Evolutionary conservation across 35 echinoderm and acorn worm species (phyloP).

Genomic region (Apostichopus californicus): DNA sequence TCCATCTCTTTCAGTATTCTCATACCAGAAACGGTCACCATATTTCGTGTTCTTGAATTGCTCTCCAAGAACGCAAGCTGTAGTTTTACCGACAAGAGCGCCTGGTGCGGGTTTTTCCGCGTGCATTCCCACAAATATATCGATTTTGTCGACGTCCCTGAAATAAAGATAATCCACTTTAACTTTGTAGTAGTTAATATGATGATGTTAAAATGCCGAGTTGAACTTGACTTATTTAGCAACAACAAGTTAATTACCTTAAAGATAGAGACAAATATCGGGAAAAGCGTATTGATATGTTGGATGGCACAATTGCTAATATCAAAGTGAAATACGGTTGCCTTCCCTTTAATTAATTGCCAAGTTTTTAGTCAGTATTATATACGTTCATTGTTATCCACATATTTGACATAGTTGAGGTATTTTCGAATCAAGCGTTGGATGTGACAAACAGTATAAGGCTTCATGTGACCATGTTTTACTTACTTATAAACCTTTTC

Average conservation of each 20-base stretch:
- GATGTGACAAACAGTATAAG: too few relatives aligned
- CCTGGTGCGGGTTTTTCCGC: background rate
- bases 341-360: too few relatives aligned
- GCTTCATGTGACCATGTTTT: background rate
- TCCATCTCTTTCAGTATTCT: background rate
- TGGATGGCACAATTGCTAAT: too few relatives aligned
- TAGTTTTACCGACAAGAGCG: background rate
- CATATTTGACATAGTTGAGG: too few relatives aligned
- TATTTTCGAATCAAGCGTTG: too few relatives aligned
- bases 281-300: too few relatives aligned
- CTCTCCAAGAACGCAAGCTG: constrained; percentile 7
- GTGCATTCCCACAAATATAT: background rate
- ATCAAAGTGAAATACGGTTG: too few relatives aligned
- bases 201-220: too few relatives aligned
- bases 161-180: background rate
- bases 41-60: background rate
- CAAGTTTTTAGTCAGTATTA: too few relatives aligned
- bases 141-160: background rate
- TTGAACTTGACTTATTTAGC: too few relatives aligned
- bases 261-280: too few relatives aligned
- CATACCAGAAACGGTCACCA: background rate
- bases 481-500: background rate
- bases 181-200: background rate
- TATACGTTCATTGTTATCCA: background rate
- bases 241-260: background rate